Percentiles rank a stretch among this genome's conserved stretches.
Evolutionary conservation across 1,140 invertebrate species (phyloP).

Genomic region (Maconellicoccus hirsutus): DNA sequence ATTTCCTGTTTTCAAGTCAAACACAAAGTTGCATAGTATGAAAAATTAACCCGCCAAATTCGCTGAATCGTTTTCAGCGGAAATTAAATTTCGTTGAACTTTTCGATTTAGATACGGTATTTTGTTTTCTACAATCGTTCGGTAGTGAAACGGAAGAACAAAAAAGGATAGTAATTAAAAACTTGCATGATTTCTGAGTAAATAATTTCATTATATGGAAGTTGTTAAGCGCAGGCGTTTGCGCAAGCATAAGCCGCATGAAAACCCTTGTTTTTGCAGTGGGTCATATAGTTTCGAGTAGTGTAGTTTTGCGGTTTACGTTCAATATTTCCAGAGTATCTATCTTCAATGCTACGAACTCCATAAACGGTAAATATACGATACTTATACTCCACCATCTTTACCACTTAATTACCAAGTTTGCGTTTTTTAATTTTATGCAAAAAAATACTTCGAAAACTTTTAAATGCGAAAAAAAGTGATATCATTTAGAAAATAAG

Average conservation of each 20-base stretch:
- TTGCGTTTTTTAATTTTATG: neutral
- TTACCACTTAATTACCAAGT: neutral
- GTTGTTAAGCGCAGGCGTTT: neutral
- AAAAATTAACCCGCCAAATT: neutral
- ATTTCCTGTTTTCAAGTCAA: too few species aligned
- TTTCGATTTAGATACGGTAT: neutral
- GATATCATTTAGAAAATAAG: too few species aligned
- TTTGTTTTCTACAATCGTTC: neutral
- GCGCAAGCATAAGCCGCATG: neutral
- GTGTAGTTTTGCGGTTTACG: conserved; percentile 7
- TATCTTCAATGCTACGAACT: neutral
- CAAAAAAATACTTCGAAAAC: too few species aligned
- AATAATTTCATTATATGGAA: neutral
- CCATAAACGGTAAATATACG: neutral
- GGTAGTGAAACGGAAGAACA: neutral
- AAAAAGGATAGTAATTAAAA: conserved; percentile 6
- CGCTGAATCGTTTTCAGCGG: neutral
- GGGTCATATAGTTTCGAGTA: neutral
- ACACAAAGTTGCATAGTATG: too few species aligned
- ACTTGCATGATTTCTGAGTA: neutral
- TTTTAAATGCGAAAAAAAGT: too few species aligned
- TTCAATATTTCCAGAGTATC: neutral
- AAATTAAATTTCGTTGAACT: neutral
- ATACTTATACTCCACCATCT: neutral
- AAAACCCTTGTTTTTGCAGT: neutral